Evolutionary conservation across 2,797 vertebrate genomes (phyloP).

Genomic region (Euthynnus affinis): DNA sequence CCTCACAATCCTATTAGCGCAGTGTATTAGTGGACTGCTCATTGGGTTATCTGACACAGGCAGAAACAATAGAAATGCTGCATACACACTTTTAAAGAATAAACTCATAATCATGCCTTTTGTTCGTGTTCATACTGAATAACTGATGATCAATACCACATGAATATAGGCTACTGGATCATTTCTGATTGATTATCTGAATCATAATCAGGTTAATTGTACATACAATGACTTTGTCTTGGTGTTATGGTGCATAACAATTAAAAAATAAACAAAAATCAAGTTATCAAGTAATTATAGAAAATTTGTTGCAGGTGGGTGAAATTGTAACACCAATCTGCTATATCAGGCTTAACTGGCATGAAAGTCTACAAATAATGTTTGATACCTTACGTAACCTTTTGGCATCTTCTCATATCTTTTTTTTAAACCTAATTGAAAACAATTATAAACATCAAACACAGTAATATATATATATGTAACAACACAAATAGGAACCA

Average conservation of each 20-base stretch:
- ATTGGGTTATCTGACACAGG: slow-evolving; percentile 48
- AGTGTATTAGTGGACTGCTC: slow-evolving; percentile 71
- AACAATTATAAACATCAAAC: too few species aligned
- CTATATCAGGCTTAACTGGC: not conserved
- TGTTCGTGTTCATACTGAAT: not conserved
- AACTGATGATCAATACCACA: not conserved
- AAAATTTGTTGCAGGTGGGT: not conserved
- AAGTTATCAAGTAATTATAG: not conserved
- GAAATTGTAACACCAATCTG: not conserved
- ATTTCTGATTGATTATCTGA: too few species aligned
- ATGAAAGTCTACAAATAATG: not conserved
- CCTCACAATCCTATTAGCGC: slow-evolving; percentile 82
- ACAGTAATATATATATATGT: too few species aligned
- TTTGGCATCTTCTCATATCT: not conserved
- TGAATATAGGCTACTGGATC: not conserved
- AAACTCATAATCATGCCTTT: not conserved
- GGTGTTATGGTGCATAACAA: too few species aligned
- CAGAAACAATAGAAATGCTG: slow-evolving; percentile 49
- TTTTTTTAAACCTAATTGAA: not conserved
- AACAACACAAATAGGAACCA: too few species aligned
- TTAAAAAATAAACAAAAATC: too few species aligned
- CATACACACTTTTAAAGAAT: slow-evolving; percentile 36
- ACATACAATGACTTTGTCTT: too few species aligned
- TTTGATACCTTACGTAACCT: not conserved
- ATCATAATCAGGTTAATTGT: too few species aligned